These are phyloP conservation scores for Zygothrica quintamaculata DNA, from an alignment of 2,888 invertebrate species.

Conservation along the genomic window DNA sequence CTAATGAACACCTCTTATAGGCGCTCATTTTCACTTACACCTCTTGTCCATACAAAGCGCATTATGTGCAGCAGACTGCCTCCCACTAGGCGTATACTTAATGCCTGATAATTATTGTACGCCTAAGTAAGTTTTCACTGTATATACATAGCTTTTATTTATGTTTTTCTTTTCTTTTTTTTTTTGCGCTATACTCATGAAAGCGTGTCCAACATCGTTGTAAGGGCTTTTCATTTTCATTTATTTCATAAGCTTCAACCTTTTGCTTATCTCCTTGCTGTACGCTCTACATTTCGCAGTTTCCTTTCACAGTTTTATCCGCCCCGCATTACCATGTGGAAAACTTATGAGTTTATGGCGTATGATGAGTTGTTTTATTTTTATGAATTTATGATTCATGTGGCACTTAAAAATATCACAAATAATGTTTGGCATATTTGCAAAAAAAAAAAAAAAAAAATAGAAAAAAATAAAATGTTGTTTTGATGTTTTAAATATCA, in stretches of 20 bases:
- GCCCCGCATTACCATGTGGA: too few relatives aligned
- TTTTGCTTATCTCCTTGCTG: not conserved
- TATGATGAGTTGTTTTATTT: constrained; percentile 28
- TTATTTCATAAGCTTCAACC: constrained; percentile 9
- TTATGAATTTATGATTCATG: constrained; percentile 34
- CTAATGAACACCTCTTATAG: too few relatives aligned
- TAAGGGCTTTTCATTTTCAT: constrained; percentile 37
- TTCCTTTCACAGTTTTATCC: not conserved
- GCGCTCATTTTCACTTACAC: too few relatives aligned
- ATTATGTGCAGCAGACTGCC: too few relatives aligned
- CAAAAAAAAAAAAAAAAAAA: constrained; percentile 10
- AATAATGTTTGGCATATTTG: constrained; percentile 36
- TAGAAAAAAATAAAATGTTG: too few relatives aligned
- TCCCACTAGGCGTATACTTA: too few relatives aligned
- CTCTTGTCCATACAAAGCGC: too few relatives aligned
- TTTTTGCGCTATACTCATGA: constrained; percentile 49
- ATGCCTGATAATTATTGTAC: too few relatives aligned
- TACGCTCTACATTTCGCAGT: not conserved
- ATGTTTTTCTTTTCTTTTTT: constrained; percentile 6
- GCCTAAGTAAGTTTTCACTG: too few relatives aligned
- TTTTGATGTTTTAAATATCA: constrained; percentile 32
- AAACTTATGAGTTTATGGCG: constrained; percentile 28
- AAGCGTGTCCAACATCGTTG: constrained; percentile 61
- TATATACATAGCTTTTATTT: not conserved
- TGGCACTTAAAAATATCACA: constrained; percentile 38